Base-by-base conservation (phyloP, 2,888 invertebrate species). In the Lutraria lutraria region DNA sequence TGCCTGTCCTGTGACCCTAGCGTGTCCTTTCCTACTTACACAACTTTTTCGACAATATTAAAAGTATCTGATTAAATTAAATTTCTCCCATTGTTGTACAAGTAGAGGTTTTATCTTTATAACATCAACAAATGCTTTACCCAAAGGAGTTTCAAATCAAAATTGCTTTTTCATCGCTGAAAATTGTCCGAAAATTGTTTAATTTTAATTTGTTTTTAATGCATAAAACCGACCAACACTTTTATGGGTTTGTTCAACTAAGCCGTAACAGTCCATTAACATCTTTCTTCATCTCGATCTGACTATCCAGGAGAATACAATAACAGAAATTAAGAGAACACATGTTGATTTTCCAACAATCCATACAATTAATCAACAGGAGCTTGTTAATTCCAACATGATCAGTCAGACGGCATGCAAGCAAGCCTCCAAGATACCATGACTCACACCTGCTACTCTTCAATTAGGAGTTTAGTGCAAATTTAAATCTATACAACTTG, bases 21-120 rank as follows among this genome's bases (percentile, higher is more conserved):
- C 16, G 54, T 84, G 84, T 84, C 84, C 84, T 84, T 54, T 34
- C 13, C 53, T 52, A 76, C 53, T 43, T 84, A 72, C 29, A 54
- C 76, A 84, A 84, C 76, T 31, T 29, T 76, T 84, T 53, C 29
- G 13, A 54, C 76, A 84, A 84, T 76, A 76, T 84, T 76, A 84
- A 72, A 72, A 76, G 25, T 76, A 31, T 76, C 53, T 54, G 12
- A 63, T 34, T 29, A 76, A 52, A 84, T 76, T 54, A 54, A 84
- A 76, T 52, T 84, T 68, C 34, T 52, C 15, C 68, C 52, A 68
- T 83, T 72, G 72, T 83, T 60, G 31, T 83, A 68, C 68, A 68
- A 72, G 68, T 83, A 72, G 13, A 34, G 34, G 34, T 76, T 76
- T 76, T 76, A 76, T 76, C 76, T 76, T 12, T 16, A 31, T 34